These are phyloP conservation scores for Ecdyonurus torrentis DNA, from an alignment of 2,888 invertebrate genomes.

Conservation along the genomic window DNA sequence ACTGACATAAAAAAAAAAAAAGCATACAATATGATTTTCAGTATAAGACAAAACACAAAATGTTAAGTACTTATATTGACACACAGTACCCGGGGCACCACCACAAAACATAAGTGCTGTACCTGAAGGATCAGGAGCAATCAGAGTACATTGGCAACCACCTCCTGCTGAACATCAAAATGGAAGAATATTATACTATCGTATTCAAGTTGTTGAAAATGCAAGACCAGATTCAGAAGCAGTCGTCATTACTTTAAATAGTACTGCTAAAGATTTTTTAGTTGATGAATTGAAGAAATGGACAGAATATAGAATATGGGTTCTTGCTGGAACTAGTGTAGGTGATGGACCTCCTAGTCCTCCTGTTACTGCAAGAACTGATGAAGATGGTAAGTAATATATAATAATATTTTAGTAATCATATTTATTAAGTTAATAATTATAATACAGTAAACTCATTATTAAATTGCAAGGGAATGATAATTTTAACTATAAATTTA, in stretches of 20 bases:
- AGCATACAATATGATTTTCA: no score
- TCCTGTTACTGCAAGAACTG: slow-evolving; percentile 83
- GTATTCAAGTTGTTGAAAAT: slow-evolving; percentile 43
- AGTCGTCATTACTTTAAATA: slow-evolving; percentile 48
- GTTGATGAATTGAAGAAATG: slow-evolving; percentile 84
- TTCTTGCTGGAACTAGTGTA: slow-evolving; percentile 87
- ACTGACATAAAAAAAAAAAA: no score
- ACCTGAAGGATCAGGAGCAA: slow-evolving; percentile 75
- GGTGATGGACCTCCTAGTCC: slow-evolving; percentile 91
- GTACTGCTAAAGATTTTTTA: slow-evolving; percentile 57
- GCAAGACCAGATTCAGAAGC: slow-evolving; percentile 61
- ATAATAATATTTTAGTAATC: no score
- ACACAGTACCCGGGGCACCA: slow-evolving; percentile 84
- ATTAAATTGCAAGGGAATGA: no score
- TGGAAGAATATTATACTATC: slow-evolving; percentile 89
- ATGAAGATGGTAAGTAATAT: slow-evolving; percentile 98
- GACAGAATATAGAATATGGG: slow-evolving; percentile 95
- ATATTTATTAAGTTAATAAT: no score
- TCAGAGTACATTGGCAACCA: slow-evolving; percentile 83
- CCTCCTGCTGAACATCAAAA: slow-evolving; percentile 82
- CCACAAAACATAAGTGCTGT: slow-evolving; percentile 85
- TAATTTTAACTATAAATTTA: no score
- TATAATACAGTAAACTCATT: no score
- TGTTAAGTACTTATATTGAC: no score
- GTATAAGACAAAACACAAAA: no score